Base-by-base conservation (phyloP, 2,888 invertebrate genomes). In the Nematopogon swammerdamellus region DNA sequence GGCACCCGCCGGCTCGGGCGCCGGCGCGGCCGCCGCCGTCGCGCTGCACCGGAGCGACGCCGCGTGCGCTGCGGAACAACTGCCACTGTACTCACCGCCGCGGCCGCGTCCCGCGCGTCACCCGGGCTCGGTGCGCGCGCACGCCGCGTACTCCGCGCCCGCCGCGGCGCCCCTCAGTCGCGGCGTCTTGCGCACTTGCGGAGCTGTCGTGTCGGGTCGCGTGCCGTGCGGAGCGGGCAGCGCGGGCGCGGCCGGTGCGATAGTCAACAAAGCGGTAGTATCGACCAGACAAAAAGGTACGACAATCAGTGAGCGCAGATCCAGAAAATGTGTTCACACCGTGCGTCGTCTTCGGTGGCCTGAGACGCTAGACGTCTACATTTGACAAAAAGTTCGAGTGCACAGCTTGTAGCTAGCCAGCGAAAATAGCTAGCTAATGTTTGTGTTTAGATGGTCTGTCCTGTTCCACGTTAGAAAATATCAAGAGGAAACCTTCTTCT, bases 1-100 rank as follows among this genome's bases (percentile, higher is more conserved):
- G 55, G 68, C 64, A 57, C 70, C 68, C 59, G 72, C 68, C 58
- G 67, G 60, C 55, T 58, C 64, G 43, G 51, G 55, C 18, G 51
- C 54, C 61, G 75, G 71, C 56, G 71, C 72, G 59, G 62, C 65
- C 55, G 80, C 72, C 64, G 83, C 69, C 70, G 72, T 68, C 11
- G 16, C 18, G 44, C 44, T 17, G 62, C 82, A 82, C 50, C 82
- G 82, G 63, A 86, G 80, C 65, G 85, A 85, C 61, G 82, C 82
- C 57, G 82, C 80, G 57, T 49, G 16, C 18, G 10, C 30, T 36
- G 49, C 19, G 19, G 19, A 19, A 44, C 44, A 44, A 17, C 6
- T 14, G 44, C 19, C 44, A 44, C 44, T 18, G 11, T 44, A 44
- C 18, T 44, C 18, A 19, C 44, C 44, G 36, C 36, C 36, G 45